These are phyloP conservation scores for Sebastes kiyomatsui DNA, from an alignment of 2,797 vertebrate species.

Conservation along the genomic window DNA sequence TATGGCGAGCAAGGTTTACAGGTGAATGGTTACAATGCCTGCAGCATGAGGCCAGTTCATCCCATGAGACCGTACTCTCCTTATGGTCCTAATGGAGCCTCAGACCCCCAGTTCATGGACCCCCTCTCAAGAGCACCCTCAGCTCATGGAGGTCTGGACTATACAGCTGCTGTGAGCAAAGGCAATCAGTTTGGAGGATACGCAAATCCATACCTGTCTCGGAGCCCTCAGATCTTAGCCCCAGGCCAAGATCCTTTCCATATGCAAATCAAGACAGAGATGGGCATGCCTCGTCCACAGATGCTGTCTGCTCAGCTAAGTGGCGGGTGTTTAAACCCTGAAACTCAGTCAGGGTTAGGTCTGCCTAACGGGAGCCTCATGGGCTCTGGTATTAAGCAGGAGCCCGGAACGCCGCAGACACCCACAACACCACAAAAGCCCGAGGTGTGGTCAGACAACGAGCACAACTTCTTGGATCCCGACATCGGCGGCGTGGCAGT, in stretches of 20 bases:
- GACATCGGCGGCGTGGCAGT: constrained; percentile 97
- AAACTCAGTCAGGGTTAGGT: constrained; percentile 75
- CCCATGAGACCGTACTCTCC: constrained; percentile 83
- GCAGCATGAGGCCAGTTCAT: constrained; percentile 83
- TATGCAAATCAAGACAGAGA: constrained; percentile 87
- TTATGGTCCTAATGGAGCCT: constrained; percentile 80
- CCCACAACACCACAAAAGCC: constrained; percentile 84
- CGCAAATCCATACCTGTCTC: constrained; percentile 81
- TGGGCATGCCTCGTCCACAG: constrained; percentile 73
- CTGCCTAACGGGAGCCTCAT: constrained; percentile 76
- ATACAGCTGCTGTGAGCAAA: constrained; percentile 82
- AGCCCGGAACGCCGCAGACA: constrained; percentile 66
- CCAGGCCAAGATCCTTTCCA: constrained; percentile 84
- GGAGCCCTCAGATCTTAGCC: constrained; percentile 77
- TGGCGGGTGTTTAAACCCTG: constrained; percentile 79
- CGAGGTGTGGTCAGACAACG: constrained; percentile 97
- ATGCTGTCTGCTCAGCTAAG: constrained; percentile 70
- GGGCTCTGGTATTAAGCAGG: constrained; percentile 78
- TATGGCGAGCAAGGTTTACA: constrained; percentile 88
- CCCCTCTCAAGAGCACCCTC: constrained; percentile 82
- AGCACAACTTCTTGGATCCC: constrained; percentile 97
- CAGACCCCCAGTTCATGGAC: constrained; percentile 85
- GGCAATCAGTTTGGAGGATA: constrained; percentile 84
- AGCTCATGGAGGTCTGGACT: constrained; percentile 81
- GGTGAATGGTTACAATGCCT: constrained; percentile 88